phyloP scores from a whole-genome alignment of 2,888 invertebrate species.

The Dyspetes luteomarginatus region DNA sequence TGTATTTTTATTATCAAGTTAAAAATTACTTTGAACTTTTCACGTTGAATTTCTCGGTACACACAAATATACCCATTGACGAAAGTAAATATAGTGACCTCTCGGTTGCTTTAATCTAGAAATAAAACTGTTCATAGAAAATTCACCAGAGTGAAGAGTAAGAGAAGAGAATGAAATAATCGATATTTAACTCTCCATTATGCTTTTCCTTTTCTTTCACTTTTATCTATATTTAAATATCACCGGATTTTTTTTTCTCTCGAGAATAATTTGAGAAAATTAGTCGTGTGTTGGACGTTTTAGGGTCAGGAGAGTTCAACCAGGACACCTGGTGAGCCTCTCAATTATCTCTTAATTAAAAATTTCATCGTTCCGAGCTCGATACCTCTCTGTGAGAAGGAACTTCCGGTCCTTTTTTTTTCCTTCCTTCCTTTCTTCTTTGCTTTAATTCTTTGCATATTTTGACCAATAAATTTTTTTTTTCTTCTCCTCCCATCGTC shows the following conservation, averaged over 20 bases:
- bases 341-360: constrained; percentile 65
- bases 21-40: neutral
- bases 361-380: constrained; percentile 54
- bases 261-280: constrained; percentile 37
- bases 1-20: neutral
- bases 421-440: constrained; percentile 32
- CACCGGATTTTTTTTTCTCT: neutral
- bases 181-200: constrained; percentile 44
- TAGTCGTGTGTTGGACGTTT: constrained; percentile 15
- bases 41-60: neutral
- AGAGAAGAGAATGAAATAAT: constrained; percentile 29
- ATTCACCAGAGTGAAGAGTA: neutral
- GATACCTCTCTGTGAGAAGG: constrained; percentile 23
- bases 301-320: constrained; percentile 4
- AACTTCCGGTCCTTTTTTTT: constrained; percentile 27
- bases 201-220: constrained; percentile 13
- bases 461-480: neutral
- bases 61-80: neutral
- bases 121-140: constrained; percentile 28
- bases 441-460: constrained; percentile 16
- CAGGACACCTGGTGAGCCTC: constrained; percentile 41
- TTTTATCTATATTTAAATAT: neutral
- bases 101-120: constrained; percentile 27
- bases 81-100: constrained; percentile 7
- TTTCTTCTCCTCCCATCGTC: neutral